Conservation (phyloP, 2,888 invertebrate species). For the Ptychoptera contaminata region DNA sequence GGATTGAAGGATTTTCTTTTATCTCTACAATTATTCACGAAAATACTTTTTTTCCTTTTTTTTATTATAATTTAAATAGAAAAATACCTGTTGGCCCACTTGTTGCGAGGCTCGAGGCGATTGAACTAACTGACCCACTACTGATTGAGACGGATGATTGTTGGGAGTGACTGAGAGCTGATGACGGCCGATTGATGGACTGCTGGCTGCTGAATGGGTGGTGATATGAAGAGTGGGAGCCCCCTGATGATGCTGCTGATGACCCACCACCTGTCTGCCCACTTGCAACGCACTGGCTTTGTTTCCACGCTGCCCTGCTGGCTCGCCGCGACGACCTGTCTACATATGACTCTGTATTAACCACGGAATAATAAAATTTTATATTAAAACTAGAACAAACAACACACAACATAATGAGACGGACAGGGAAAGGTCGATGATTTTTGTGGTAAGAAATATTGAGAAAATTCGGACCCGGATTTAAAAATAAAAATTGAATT, state of each 20-base stretch:
- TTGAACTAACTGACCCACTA: slow-evolving; percentile 48
- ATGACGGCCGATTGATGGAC: slow-evolving; percentile 48
- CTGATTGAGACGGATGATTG: slow-evolving; percentile 35
- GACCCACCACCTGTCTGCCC: slow-evolving; percentile 33
- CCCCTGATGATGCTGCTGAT: too few relatives aligned
- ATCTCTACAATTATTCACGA: background rate
- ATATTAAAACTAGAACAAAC: slow-evolving; percentile 4
- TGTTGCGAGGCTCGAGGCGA: slow-evolving; percentile 41
- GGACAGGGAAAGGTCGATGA: too few relatives aligned
- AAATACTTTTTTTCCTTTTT: background rate
- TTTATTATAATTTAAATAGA: background rate
- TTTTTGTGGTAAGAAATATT: too few relatives aligned
- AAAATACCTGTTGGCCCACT: slow-evolving; percentile 33
- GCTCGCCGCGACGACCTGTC: slow-evolving; percentile 78
- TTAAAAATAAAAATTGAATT: too few relatives aligned
- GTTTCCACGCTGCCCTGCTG: slow-evolving; percentile 74
- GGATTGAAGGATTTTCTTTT: too few relatives aligned
- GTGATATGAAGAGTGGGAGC: slow-evolving; percentile 14
- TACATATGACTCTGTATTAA: slow-evolving; percentile 64
- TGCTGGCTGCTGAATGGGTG: slow-evolving; percentile 11
- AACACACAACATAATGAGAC: background rate
- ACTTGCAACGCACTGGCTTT: slow-evolving; percentile 69
- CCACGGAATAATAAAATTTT: slow-evolving; percentile 15
- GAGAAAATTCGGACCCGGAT: too few relatives aligned
- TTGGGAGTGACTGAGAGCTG: slow-evolving; percentile 56